Conservation (phyloP, 2,113 vertebrate species). For the Colaptes auratus region DNA sequence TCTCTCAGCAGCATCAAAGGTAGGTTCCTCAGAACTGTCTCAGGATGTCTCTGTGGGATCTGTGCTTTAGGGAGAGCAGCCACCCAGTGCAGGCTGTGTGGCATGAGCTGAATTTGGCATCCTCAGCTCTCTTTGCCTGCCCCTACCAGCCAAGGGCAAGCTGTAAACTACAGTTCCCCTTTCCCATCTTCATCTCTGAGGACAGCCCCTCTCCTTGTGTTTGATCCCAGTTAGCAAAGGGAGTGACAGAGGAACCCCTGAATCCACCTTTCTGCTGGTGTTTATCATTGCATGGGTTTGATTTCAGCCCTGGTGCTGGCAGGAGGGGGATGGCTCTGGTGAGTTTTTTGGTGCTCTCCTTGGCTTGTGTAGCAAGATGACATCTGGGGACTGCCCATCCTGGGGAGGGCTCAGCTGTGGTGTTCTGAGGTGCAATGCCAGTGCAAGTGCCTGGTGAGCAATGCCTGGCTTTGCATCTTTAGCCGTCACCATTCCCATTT, state of each 20-base stretch:
- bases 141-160: background rate
- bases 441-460: fast-evolving
- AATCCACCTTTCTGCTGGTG: background rate
- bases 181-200: fast-evolving
- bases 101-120: background rate
- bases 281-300: background rate
- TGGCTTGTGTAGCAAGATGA: background rate
- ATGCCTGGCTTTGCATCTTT: background rate
- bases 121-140: background rate
- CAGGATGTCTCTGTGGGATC: background rate
- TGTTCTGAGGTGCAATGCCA: background rate
- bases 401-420: background rate
- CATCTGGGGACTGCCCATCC: background rate
- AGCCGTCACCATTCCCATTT: background rate
- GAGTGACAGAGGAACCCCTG: background rate
- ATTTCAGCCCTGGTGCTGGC: background rate
- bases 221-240: background rate
- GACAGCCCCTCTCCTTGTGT: background rate
- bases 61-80: background rate
- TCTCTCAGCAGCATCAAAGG: conserved; percentile 90
- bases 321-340: background rate
- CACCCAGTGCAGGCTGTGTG: background rate
- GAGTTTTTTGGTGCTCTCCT: background rate
- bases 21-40: conserved; percentile 40
- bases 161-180: background rate